Evolutionary conservation across 2,113 vertebrate genomes (phyloP), one percentile per base, ranked within the genome.

Genomic region (Litocranius walleri): DNA sequence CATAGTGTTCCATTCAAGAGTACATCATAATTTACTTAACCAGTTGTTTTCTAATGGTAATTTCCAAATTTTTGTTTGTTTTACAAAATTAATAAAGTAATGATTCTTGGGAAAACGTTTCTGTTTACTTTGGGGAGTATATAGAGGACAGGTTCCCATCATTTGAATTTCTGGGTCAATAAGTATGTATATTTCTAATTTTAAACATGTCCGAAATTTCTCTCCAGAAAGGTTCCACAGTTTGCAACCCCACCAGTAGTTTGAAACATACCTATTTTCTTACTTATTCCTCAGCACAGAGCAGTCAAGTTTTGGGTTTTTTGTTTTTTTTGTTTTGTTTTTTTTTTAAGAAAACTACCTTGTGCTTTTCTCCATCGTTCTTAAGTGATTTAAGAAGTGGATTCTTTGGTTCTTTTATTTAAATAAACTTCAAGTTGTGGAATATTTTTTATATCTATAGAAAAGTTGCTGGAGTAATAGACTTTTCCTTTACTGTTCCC

Each of bases 151-250:
- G 77, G 62, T 89, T 92, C 48, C 45, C 85, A 21, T 78, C 29
- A 27, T 8, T 96, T 74, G 43, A 78, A 56, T 82, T 90, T 11
- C 30, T 91, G 21, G n/a, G n/a, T 57, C 19, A 59, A 3, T 83
- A 30, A 8, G 6, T 81, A 43, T 23, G 1, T 87, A n/a, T 5
- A 40, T 88, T 95, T 95, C 48, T 43, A 57, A 83, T 80, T 85
- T 94, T 61, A 52, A 97, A 90, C 8, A 2, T 82, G 8, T 94
- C 19, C 64, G n/a, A 77, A 95, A 43, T 86, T 95, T 95, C n/a
- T 93, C 25, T 87, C 88, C 62, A 61, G 59, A 62, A 94, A 85
- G 14, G 1, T 27, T 78, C 36, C 23, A 21, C 21, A 59, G 0
- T 91, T 87, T 81, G 8, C 16, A 88, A 6, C 36, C 14, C 16